These are phyloP conservation scores for Pogonocherus hispidulus DNA, from an alignment of 2,888 invertebrate species.

Conservation along the genomic window DNA sequence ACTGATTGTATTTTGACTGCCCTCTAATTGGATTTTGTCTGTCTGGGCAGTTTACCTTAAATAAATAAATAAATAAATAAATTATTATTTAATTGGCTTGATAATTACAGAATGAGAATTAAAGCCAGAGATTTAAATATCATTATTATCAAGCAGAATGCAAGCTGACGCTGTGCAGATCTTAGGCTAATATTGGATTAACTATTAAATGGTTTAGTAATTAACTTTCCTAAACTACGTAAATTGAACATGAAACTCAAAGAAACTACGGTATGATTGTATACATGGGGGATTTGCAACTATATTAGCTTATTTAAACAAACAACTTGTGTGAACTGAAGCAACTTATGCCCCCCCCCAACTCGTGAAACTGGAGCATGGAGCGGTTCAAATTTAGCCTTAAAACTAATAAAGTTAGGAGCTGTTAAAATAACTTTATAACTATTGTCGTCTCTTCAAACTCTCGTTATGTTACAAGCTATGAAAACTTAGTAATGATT, in stretches of 20 bases:
- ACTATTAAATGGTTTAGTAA: neutral
- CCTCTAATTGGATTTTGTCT: too few relatives aligned
- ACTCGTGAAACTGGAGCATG: neutral
- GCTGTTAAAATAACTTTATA: conserved; percentile 39
- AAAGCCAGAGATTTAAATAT: neutral
- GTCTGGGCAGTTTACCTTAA: too few relatives aligned
- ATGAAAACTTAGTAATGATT: conserved; percentile 42
- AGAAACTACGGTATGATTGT: conserved; percentile 18
- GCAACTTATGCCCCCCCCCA: neutral
- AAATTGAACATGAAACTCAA: conserved; percentile 16
- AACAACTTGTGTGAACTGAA: conserved; percentile 13
- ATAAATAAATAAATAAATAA: too few relatives aligned
- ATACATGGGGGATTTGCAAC: conserved; percentile 6
- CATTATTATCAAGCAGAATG: neutral
- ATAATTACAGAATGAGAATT: too few relatives aligned
- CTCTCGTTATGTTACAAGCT: conserved; percentile 38
- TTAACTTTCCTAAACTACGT: conserved; percentile 12
- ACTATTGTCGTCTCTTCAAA: conserved; percentile 40
- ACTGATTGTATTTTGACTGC: too few relatives aligned
- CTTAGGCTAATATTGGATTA: conserved; percentile 7
- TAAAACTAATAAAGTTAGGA: conserved; percentile 31
- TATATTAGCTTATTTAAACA: conserved; percentile 18
- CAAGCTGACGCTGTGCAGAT: neutral
- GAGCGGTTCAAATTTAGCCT: neutral
- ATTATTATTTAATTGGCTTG: too few relatives aligned